Evolutionary conservation across 2,888 invertebrate species (phyloP).

Genomic region (Altica lythri): DNA sequence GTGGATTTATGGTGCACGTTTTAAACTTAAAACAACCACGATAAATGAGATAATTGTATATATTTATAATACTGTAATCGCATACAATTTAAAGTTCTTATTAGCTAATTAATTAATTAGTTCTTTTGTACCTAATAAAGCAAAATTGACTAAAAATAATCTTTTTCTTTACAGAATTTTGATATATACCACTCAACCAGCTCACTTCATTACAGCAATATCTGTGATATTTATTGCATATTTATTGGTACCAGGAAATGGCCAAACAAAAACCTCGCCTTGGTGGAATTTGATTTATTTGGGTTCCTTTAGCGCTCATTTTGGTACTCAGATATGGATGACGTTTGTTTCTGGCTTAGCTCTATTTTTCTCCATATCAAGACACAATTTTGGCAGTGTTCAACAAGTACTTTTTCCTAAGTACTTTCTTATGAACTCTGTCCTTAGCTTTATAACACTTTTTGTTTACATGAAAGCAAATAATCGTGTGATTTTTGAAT

Average conservation of each 20-base stretch:
- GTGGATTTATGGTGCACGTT: too few relatives aligned
- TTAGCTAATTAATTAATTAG: too few relatives aligned
- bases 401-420: slow-evolving; percentile 86
- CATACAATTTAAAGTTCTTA: too few relatives aligned
- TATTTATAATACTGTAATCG: too few relatives aligned
- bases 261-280: slow-evolving; percentile 52
- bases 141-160: slow-evolving; percentile 5
- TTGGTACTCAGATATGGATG: slow-evolving; percentile 92
- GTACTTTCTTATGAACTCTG: slow-evolving; percentile 80
- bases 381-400: slow-evolving; percentile 85
- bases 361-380: slow-evolving; percentile 81
- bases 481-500: slow-evolving; percentile 56
- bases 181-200: slow-evolving; percentile 75
- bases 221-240: slow-evolving; percentile 62
- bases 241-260: slow-evolving; percentile 56
- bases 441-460: slow-evolving; percentile 73
- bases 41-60: too few relatives aligned
- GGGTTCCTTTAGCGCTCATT: slow-evolving; percentile 77
- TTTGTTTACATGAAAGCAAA: slow-evolving; percentile 72
- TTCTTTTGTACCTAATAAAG: too few relatives aligned
- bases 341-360: slow-evolving; percentile 88
- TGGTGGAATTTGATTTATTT: slow-evolving; percentile 72
- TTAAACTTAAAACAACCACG: too few relatives aligned
- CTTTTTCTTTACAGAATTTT: slow-evolving; percentile 65
- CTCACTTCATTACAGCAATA: slow-evolving; percentile 74